Evolutionary conservation across 2,113 vertebrate genomes (phyloP).

Genomic region (Pomatorhinus ruficollis): DNA sequence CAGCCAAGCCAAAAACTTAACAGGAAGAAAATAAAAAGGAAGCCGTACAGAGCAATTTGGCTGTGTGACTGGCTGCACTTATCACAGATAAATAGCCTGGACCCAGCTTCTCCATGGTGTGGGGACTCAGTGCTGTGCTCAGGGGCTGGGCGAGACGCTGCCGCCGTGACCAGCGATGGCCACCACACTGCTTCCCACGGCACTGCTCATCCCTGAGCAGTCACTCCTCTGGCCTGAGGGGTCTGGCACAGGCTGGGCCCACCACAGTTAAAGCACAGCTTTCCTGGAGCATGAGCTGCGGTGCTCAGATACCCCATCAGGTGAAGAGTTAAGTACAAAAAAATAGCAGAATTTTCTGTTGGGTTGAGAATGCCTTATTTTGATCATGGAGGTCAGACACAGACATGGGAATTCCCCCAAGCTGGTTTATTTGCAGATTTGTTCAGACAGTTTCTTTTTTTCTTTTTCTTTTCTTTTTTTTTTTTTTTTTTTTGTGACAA

Average conservation of each 20-base stretch:
- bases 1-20: slow-evolving; percentile 30
- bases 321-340: neutral
- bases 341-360: neutral
- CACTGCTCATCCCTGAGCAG: neutral
- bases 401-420: slow-evolving; percentile 70
- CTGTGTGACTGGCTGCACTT: neutral
- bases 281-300: neutral
- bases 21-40: slow-evolving; percentile 17
- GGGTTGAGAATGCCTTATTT: neutral
- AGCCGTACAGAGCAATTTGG: neutral
- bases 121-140: accelerated
- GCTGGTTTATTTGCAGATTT: slow-evolving; percentile 59
- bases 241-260: neutral
- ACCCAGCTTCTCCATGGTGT: neutral
- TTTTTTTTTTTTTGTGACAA: neutral
- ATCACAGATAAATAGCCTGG: neutral
- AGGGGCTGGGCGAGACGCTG: accelerated
- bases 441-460: slow-evolving; percentile 50
- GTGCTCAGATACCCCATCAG: neutral
- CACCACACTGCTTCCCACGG: neutral
- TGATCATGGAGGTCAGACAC: slow-evolving; percentile 16
- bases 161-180: accelerated
- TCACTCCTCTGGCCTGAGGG: neutral
- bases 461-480: neutral
- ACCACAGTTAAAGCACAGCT: neutral